A percentile compares a stretch with the other conserved stretches of the same genome.
phyloP scores from a whole-genome alignment of 2,113 vertebrate genomes.

The Python bivittatus region DNA sequence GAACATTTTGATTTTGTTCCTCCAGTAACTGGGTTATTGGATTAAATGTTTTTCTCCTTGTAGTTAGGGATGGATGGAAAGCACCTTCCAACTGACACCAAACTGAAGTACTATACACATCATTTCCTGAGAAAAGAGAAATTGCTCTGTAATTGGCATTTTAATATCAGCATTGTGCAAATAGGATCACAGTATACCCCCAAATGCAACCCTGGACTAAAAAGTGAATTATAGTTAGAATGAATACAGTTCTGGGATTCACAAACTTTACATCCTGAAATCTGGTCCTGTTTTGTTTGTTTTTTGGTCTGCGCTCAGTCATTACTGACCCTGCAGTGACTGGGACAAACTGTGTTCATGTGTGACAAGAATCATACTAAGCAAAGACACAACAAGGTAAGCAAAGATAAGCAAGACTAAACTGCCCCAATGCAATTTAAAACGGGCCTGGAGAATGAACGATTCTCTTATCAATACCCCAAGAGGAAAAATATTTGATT shows the following conservation, averaged over 20 bases:
- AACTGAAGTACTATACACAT: background rate
- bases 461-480: background rate
- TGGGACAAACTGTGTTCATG: background rate
- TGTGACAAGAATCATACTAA: background rate
- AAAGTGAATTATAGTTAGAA: background rate
- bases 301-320: too few species aligned
- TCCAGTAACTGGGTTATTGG: background rate
- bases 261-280: background rate
- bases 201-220: background rate
- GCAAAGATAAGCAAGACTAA: background rate
- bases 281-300: background rate
- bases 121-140: background rate
- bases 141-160: background rate
- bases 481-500: background rate
- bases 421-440: background rate
- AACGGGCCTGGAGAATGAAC: background rate
- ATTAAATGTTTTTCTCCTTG: background rate
- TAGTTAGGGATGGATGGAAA: background rate
- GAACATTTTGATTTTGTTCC: background rate
- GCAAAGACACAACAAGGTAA: background rate
- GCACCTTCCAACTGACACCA: background rate
- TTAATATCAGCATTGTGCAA: background rate
- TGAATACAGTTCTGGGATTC: background rate
- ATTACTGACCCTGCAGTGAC: too few species aligned
- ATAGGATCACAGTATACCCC: background rate